A percentile compares a stretch with the other conserved stretches of the same genome.
Evolutionary conservation across 2,113 vertebrate species (phyloP).

Genomic region (Psephotus haematonotus): DNA sequence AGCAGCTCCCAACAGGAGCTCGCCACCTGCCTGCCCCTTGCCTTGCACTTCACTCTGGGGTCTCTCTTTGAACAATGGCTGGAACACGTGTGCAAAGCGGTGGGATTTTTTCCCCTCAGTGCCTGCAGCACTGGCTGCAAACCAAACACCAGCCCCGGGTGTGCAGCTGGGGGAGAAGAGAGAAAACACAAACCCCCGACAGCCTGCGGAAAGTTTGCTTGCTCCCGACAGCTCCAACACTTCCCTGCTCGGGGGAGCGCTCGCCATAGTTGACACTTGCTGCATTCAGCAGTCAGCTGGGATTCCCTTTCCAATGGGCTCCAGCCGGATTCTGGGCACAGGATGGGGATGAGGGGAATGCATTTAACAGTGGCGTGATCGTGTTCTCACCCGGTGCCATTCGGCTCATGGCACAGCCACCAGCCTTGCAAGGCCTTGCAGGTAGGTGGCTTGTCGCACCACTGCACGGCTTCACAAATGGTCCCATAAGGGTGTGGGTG

Average conservation of each 20-base stretch:
- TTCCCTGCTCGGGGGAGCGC: not conserved
- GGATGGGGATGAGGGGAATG: not conserved
- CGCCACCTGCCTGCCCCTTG: conserved; percentile 62
- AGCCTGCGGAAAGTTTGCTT: conserved; percentile 63
- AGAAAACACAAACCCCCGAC: not conserved
- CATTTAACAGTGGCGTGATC: not conserved
- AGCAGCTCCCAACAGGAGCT: conserved; percentile 32
- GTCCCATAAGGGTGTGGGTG: not conserved
- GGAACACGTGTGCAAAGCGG: conserved; percentile 32
- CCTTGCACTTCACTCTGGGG: not conserved
- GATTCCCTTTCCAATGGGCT: not conserved
- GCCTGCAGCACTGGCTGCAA: conserved; percentile 18
- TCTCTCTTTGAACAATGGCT: conserved; percentile 42
- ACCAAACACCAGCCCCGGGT: conserved; percentile 9
- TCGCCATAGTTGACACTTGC: not conserved
- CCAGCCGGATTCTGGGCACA: not conserved
- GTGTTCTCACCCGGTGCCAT: not conserved
- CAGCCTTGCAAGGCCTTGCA: accelerated
- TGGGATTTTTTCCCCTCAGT: not conserved
- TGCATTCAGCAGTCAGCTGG: not conserved
- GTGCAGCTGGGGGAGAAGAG: conserved; percentile 49
- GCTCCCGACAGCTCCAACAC: conserved; percentile 18
- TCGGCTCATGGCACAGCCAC: not conserved
- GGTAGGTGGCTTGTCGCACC: not conserved
- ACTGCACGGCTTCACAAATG: accelerated